Conservation (phyloP, 2,797 vertebrate species). For the Catharus ustulatus region DNA sequence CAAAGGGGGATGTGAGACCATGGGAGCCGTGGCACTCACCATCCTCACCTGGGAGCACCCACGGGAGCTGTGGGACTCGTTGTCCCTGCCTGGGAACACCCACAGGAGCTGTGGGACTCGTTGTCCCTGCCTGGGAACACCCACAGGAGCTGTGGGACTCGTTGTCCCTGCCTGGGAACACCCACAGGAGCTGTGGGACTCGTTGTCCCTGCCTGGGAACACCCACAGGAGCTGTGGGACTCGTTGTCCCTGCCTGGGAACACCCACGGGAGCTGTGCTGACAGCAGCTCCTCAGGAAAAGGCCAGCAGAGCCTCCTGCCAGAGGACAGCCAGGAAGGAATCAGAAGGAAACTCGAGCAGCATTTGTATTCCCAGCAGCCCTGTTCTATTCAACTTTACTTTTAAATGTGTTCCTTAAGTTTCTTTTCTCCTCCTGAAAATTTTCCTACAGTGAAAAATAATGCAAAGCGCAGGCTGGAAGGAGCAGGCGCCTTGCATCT, state of each 20-base stretch:
- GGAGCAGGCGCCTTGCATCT: conserved; percentile 1
- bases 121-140: background rate
- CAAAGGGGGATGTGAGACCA: background rate
- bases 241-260: fast-evolving
- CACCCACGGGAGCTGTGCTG: background rate
- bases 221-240: background rate
- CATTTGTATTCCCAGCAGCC: conserved; percentile 29
- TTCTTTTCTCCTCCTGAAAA: conserved; percentile 46
- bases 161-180: background rate
- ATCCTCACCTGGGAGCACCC: background rate
- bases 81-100: background rate
- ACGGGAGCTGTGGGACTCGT: fast-evolving
- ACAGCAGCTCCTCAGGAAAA: background rate
- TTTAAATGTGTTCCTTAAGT: conserved; percentile 27
- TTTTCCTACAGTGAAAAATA: conserved; percentile 54
- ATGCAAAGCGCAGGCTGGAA: background rate
- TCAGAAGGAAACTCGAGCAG: background rate
- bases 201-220: background rate
- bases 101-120: background rate
- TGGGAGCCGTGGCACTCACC: background rate
- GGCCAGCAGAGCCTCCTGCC: background rate
- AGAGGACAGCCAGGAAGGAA: background rate
- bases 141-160: background rate
- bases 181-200: background rate
- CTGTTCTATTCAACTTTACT: background rate